Conservation (phyloP, 2,888 invertebrate genomes). For the Hypsopygia costalis region DNA sequence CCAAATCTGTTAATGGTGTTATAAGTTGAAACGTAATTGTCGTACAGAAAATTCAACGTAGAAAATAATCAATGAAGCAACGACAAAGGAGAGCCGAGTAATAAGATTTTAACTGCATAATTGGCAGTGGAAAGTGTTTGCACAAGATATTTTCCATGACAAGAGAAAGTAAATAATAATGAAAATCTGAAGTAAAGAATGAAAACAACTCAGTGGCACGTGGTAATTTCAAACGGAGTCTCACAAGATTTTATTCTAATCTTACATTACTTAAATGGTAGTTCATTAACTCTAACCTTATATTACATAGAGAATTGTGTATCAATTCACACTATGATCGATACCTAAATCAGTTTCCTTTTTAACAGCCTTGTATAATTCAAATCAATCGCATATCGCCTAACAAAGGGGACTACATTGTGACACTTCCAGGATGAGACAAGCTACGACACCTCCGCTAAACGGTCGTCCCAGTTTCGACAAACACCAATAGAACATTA, state of each 20-base stretch:
- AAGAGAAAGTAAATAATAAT: not conserved
- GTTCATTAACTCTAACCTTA: no score
- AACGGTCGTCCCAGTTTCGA: not conserved
- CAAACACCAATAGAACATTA: slow-evolving; percentile 1
- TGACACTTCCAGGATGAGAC: not conserved
- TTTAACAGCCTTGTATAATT: no score
- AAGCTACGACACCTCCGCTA: not conserved
- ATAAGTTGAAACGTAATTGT: not conserved
- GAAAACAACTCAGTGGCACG: no score
- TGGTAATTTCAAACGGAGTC: no score
- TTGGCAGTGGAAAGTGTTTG: not conserved
- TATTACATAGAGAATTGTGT: no score
- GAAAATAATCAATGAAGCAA: not conserved
- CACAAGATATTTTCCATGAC: not conserved
- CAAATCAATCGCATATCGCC: no score
- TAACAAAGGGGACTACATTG: no score
- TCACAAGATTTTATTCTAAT: no score
- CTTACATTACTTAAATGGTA: no score
- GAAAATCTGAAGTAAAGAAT: no score
- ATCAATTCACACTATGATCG: no score
- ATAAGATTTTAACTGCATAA: not conserved
- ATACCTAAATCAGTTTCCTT: no score
- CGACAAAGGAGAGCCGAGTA: not conserved
- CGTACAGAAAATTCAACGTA: not conserved
- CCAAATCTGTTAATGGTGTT: not conserved